Conservation (phyloP, 1,140 invertebrate genomes). For the Sitophilus oryzae region DNA sequence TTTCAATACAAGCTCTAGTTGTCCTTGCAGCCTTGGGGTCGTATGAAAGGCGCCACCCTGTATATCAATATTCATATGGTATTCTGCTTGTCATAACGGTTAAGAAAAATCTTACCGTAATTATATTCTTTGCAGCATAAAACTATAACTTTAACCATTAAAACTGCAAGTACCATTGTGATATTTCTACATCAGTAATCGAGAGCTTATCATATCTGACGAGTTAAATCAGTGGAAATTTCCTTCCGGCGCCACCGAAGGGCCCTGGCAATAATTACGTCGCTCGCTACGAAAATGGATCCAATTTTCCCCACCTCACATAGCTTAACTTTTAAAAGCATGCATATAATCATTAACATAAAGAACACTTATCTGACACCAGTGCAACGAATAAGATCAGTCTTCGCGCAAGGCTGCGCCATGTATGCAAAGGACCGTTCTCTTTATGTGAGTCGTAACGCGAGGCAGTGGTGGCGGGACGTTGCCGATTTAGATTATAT, state of each 20-base stretch:
- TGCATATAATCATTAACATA: slow-evolving; percentile 44
- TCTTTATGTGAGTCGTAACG: slow-evolving; percentile 10
- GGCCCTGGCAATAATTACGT: slow-evolving; percentile 42
- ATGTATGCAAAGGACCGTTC: slow-evolving; percentile 29
- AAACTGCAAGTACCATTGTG: too few relatives aligned
- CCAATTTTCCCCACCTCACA: slow-evolving; percentile 36
- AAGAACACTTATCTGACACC: slow-evolving; percentile 38
- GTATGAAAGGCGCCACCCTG: too few relatives aligned
- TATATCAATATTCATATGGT: too few relatives aligned
- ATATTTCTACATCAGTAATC: neutral
- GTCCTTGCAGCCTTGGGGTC: too few relatives aligned
- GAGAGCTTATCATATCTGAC: neutral
- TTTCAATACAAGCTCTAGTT: too few relatives aligned
- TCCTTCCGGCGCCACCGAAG: slow-evolving; percentile 32
- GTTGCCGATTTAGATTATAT: too few relatives aligned
- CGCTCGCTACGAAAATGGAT: slow-evolving; percentile 27
- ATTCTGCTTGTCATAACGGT: too few relatives aligned
- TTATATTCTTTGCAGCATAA: too few relatives aligned
- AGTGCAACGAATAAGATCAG: slow-evolving; percentile 34
- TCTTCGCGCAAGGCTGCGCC: slow-evolving; percentile 25
- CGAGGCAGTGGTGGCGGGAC: neutral
- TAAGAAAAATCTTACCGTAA: too few relatives aligned
- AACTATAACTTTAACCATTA: too few relatives aligned
- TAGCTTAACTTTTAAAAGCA: slow-evolving; percentile 40
- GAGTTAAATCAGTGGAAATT: neutral